Conservation (phyloP, 1,140 invertebrate species). For the Drosophila aff. region DNA sequence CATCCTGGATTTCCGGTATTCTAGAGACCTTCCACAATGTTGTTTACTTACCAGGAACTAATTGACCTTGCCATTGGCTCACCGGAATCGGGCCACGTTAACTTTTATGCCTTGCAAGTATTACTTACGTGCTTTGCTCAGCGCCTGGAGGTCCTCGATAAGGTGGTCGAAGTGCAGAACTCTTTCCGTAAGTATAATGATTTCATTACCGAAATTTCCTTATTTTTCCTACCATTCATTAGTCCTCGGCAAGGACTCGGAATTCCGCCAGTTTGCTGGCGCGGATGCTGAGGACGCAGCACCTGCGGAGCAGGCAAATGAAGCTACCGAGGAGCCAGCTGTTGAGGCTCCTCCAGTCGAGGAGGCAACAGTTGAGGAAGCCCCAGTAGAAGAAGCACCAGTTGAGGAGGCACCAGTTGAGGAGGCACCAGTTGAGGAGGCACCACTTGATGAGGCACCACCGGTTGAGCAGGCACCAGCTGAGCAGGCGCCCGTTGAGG, state of each 20-base stretch:
- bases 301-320: neutral
- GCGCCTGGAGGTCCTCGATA: constrained; percentile 85
- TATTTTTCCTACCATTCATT: no score
- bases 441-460: neutral
- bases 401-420: constrained; percentile 30
- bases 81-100: constrained; percentile 89
- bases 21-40: constrained; percentile 16
- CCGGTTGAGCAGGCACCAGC: neutral
- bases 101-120: constrained; percentile 91
- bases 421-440: neutral
- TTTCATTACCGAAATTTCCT: no score
- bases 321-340: constrained; percentile 1
- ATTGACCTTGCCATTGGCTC: constrained; percentile 83
- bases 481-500: constrained; percentile 32
- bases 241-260: constrained; percentile 41
- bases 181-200: constrained; percentile 48
- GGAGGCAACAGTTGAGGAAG: neutral
- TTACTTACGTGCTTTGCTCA: constrained; percentile 90
- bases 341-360: neutral
- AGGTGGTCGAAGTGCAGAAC: constrained; percentile 60
- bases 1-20: no score
- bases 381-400: neutral
- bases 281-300: constrained; percentile 48
- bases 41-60: constrained; percentile 67
- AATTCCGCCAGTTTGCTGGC: constrained; percentile 54